Base-by-base conservation (phyloP, 92 coral and sea anemone species). In the Epizoanthus ramosus region DNA sequence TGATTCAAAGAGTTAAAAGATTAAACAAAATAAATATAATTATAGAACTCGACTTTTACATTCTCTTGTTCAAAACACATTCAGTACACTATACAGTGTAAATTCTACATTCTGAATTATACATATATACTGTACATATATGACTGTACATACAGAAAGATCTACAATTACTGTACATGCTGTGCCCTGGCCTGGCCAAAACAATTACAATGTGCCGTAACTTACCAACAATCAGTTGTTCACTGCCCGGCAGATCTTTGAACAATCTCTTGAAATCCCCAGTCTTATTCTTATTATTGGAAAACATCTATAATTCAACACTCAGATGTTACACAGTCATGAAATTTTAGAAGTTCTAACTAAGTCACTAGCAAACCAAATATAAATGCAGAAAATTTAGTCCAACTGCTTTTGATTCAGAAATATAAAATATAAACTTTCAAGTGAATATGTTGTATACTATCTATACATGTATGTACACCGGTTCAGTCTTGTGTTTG, bases 151-250 rank as follows among this genome's bases (percentile, higher is more conserved):
- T 3, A 37, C 31, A 28, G 31, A 37, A 3, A 37, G 5, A 3
- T 37, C 43, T 37, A 37, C 5, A 6, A 37, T 37, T 37, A 37
- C 43, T n/a, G n/a, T n/a, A n/a, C n/a, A n/a, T n/a, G n/a, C n/a
- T n/a, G 4, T 37, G 43, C 43, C 4, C 2, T 37, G 43, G 0
- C 43, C 6, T 37, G 31, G 31, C 31, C 31, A 28, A 28, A 0
- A 37, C 43, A 37, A 37, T 1, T 37, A 37, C 3, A 3, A 47
- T 47, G 54, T 47, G 9, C 54, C n/a, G n/a, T n/a, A 35, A 68
- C 98, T 90, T 41, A 94, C 99, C 99, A 18, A 91, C 98, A 74
- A 97, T 94, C 13, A 97, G 93, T 64, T 90, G 98, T 45, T 97
- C 99, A 73, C 91, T 94, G 35, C 92, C 99, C 17, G 99, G 99